A percentile compares a stretch with the other conserved stretches of the same genome.
These are phyloP conservation scores for Pediacus dermestoides DNA, from an alignment of 2,888 invertebrate species.

Conservation along the genomic window DNA sequence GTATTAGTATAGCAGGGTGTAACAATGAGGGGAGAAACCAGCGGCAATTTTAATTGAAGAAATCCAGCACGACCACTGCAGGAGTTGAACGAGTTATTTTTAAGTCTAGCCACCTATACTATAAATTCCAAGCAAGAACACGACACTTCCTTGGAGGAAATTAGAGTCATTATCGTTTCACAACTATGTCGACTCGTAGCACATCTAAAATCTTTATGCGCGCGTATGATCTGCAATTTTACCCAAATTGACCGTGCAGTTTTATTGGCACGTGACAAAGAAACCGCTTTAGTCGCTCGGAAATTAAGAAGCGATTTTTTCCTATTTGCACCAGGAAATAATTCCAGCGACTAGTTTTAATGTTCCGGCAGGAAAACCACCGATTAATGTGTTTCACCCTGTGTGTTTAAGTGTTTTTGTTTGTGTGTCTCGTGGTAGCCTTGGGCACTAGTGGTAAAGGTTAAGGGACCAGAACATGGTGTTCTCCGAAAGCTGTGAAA, in stretches of 20 bases:
- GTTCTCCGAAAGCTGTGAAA: too few species aligned
- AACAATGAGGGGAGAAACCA: constrained; percentile 11
- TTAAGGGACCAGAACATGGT: too few species aligned
- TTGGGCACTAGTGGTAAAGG: too few species aligned
- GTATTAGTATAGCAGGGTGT: constrained; percentile 5
- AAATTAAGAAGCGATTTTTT: neutral
- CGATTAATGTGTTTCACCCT: too few species aligned
- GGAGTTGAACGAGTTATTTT: neutral
- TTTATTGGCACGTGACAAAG: constrained; percentile 4
- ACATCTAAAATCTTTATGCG: constrained; percentile 11
- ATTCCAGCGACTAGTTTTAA: too few species aligned
- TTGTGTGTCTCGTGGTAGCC: too few species aligned
- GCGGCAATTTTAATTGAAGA: constrained; percentile 14
- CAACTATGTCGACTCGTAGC: constrained; percentile 11
- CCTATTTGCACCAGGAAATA: neutral
- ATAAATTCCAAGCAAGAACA: constrained; percentile 11
- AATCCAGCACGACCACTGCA: constrained; percentile 8
- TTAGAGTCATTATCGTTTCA: constrained; percentile 9
- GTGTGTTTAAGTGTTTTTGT: too few species aligned
- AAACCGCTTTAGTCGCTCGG: too few species aligned
- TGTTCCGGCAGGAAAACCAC: too few species aligned
- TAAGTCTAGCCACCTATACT: constrained; percentile 1
- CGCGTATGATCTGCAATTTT: constrained; percentile 11
- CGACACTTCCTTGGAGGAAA: constrained; percentile 14
- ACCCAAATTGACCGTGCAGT: constrained; percentile 9